Percentiles rank a stretch among this genome's conserved stretches.
phyloP scores from a whole-genome alignment of 2,797 vertebrate genomes.

The Manis pentadactyla region DNA sequence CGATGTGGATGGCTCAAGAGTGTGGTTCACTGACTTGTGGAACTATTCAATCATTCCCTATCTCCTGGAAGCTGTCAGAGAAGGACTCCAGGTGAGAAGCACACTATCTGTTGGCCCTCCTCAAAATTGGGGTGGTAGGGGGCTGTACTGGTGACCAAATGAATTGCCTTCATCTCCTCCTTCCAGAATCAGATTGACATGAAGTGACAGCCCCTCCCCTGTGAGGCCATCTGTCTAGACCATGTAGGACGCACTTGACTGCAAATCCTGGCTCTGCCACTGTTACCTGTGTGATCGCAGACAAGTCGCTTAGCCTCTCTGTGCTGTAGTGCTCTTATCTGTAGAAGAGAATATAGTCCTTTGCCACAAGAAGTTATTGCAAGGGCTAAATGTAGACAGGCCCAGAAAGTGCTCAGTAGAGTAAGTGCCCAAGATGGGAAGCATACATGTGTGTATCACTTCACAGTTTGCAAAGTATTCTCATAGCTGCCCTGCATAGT shows the following conservation, averaged over 20 bases:
- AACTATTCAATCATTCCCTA: slow-evolving; percentile 99
- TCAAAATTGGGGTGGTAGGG: neutral
- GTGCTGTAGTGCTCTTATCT: neutral
- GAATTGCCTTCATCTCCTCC: neutral
- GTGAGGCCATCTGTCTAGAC: neutral
- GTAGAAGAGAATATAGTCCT: too few species aligned
- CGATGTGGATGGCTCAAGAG: slow-evolving; percentile 96
- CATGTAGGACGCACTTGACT: neutral
- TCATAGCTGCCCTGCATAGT: neutral
- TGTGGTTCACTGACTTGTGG: slow-evolving; percentile 99
- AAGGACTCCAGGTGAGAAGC: slow-evolving; percentile 95
- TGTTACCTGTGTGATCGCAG: neutral
- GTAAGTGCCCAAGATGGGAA: neutral
- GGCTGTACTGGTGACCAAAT: neutral
- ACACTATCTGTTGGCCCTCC: neutral
- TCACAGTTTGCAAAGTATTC: neutral
- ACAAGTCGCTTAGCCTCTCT: neutral
- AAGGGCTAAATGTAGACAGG: neutral
- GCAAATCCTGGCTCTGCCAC: neutral
- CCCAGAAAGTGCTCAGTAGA: accelerated
- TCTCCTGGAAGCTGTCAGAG: slow-evolving; percentile 96
- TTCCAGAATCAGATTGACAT: neutral
- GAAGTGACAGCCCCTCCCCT: neutral
- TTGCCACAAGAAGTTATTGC: neutral
- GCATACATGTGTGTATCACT: accelerated